A percentile compares a stretch with the other conserved stretches of the same genome.
These are phyloP conservation scores for Branchinecta sandiegonensis DNA, from an alignment of 2,888 invertebrate genomes.

Conservation along the genomic window DNA sequence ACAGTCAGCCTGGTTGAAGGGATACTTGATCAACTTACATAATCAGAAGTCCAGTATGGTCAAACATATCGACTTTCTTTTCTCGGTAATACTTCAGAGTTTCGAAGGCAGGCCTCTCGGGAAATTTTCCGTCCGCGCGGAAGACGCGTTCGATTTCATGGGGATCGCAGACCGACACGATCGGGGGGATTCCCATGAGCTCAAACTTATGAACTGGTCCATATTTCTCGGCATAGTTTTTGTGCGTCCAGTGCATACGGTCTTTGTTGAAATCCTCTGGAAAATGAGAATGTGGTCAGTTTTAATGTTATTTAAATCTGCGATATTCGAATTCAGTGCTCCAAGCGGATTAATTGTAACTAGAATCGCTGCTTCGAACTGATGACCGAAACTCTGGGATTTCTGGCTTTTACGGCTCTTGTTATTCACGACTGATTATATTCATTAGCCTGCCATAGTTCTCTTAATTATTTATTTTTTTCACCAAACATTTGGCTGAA, in stretches of 20 bases:
- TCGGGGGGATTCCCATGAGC: neutral
- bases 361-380: too few species aligned
- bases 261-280: neutral
- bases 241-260: neutral
- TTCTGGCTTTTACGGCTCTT: too few species aligned
- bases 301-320: neutral
- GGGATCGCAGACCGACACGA: neutral
- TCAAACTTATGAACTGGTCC: neutral
- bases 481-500: too few species aligned
- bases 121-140: slow-evolving; percentile 24
- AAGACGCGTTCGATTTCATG: slow-evolving; percentile 14
- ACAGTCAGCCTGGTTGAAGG: too few species aligned
- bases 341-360: too few species aligned
- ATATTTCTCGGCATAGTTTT: slow-evolving; percentile 11
- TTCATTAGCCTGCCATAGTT: too few species aligned
- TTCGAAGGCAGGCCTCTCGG: slow-evolving; percentile 23
- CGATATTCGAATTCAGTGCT: too few species aligned
- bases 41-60: neutral
- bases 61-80: slow-evolving; percentile 18
- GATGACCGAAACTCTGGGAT: too few species aligned
- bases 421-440: too few species aligned
- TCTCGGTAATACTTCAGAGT: slow-evolving; percentile 22
- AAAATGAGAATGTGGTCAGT: neutral
- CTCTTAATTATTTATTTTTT: too few species aligned
- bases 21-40: neutral